These are phyloP conservation scores for Cryptus viduatorius DNA, from an alignment of 2,888 invertebrate genomes.

Conservation along the genomic window DNA sequence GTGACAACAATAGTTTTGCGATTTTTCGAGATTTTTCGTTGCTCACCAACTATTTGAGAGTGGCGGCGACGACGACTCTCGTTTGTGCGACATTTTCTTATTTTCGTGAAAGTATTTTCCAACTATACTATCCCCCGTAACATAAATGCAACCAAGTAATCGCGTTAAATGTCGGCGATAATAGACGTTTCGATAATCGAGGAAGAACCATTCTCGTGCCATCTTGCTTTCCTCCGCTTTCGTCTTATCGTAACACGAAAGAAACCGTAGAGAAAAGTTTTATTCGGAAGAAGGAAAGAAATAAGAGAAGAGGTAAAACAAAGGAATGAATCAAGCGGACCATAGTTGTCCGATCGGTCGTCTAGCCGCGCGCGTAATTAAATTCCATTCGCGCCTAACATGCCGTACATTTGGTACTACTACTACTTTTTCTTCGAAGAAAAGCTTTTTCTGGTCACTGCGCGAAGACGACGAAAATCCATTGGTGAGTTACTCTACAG, in stretches of 20 bases:
- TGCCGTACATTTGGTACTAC: conserved; percentile 60
- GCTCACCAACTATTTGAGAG: too few species aligned
- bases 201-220: conserved; percentile 51
- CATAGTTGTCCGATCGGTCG: conserved; percentile 53
- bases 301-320: neutral
- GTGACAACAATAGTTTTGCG: too few species aligned
- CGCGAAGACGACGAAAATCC: conserved; percentile 47
- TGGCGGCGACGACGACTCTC: too few species aligned
- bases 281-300: conserved; percentile 31
- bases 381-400: conserved; percentile 74
- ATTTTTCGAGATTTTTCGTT: too few species aligned
- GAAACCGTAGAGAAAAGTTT: neutral
- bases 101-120: neutral
- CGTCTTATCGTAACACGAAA: neutral
- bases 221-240: conserved; percentile 5
- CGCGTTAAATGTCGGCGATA: conserved; percentile 49
- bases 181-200: conserved; percentile 69
- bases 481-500: conserved; percentile 46
- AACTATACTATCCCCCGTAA: neutral
- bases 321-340: conserved; percentile 2
- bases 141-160: neutral
- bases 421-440: conserved; percentile 35
- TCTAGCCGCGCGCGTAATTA: conserved; percentile 74
- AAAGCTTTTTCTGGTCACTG: conserved; percentile 33
- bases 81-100: too few species aligned